Evolutionary conservation across 2,797 vertebrate species (phyloP), one percentile per base, ranked within the genome.

Genomic region (Acanthopagrus latus): DNA sequence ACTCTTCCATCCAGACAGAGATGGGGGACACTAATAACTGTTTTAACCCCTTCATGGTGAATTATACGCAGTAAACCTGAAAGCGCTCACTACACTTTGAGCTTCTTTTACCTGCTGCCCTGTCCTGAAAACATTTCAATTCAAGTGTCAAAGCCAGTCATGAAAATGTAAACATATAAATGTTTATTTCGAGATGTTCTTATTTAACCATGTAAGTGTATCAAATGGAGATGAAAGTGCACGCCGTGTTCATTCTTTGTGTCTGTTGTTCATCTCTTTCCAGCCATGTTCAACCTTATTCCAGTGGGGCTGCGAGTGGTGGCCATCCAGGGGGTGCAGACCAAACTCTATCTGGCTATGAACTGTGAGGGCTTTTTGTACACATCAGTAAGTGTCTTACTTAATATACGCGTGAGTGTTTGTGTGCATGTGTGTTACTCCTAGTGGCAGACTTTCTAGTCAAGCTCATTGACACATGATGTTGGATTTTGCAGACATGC

Each of bases 271-370:
- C 11, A 0, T 89, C n/a, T 86, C 43, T 94, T 81, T 86, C 23
- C 90, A 99, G 98, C 97, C 90, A 94, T 97, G 93, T 99, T 99
- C 95, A 99, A 99, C 96, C 98, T 99, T 94, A 99, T 99, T 86
- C 98, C 98, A 57, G 98, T 99, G 95, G 98, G 98, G 90, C 96
- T 99, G 90, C 97, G 98, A 93, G 98, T 99, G 94, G 98, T 99
- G 95, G 98, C 98, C 87, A 99, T 99, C 94, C 98, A 99, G 93
- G 98, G 98, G 76, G 97, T 99, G 92, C 98, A 99, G 94, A 99
- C 97, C 88, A 99, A 99, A 93, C 93, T 99, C 56, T 99, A 99
- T 78, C 93, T 99, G 96, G 98, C 98, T 76, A 99, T 99, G 98
- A 99, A 99, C 95, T 98, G 97, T 18, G 98, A 99, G 93, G 98